Evolutionary conservation across 2,888 invertebrate species (phyloP).

Genomic region (Ormyrus labotus): DNA sequence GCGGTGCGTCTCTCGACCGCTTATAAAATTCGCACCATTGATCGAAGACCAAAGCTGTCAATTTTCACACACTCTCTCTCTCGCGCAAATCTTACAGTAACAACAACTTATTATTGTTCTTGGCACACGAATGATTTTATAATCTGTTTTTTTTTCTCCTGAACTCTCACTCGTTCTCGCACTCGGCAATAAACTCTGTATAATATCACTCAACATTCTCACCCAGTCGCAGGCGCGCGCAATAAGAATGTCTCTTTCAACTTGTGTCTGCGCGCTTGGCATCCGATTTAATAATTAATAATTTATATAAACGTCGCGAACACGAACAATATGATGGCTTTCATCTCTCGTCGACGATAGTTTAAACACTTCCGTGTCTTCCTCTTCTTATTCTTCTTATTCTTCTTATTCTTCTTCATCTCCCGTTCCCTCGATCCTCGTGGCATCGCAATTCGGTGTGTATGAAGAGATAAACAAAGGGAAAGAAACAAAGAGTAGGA

Average conservation of each 20-base stretch:
- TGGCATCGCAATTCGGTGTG: conserved; percentile 47
- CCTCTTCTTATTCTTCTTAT: background rate
- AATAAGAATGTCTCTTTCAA: conserved; percentile 37
- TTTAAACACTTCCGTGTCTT: conserved; percentile 33
- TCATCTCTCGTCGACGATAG: conserved; percentile 46
- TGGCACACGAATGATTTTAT: conserved; percentile 57
- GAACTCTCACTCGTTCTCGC: background rate
- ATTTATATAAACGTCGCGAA: conserved; percentile 50
- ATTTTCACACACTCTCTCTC: conserved; percentile 26
- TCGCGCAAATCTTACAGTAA: conserved; percentile 42
- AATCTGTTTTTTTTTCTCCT: conserved; percentile 25
- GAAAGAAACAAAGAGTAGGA: conserved; percentile 20
- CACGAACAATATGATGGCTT: conserved; percentile 53
- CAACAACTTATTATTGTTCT: conserved; percentile 57
- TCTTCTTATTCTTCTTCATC: no score
- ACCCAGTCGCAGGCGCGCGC: conserved; percentile 25
- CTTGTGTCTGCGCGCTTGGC: conserved; percentile 29
- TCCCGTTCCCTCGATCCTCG: background rate
- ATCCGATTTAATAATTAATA: conserved; percentile 40
- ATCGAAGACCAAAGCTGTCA: conserved; percentile 50
- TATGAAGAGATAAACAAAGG: conserved; percentile 40
- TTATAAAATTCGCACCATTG: conserved; percentile 55
- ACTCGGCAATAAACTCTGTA: conserved; percentile 43
- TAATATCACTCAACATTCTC: conserved; percentile 49
- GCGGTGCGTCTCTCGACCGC: conserved; percentile 46